Conservation (phyloP, 2,888 invertebrate genomes). For the Lasioglossum figueresi region DNA sequence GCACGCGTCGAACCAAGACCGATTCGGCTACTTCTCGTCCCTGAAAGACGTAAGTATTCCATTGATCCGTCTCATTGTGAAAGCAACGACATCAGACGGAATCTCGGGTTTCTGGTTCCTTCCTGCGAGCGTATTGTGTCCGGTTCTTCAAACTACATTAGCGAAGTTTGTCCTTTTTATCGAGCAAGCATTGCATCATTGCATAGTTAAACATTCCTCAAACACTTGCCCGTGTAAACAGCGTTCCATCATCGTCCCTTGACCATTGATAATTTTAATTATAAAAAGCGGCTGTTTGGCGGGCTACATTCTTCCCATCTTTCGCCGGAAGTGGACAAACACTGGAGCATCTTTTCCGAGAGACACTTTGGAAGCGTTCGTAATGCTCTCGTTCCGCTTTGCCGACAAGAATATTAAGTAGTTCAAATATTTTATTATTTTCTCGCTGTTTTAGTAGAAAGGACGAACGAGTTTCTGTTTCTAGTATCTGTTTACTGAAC, state of each 20-base stretch:
- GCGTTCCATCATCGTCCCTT: constrained; percentile 51
- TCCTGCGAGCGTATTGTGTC: constrained; percentile 48
- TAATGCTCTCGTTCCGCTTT: constrained; percentile 8
- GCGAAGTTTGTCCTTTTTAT: constrained; percentile 62
- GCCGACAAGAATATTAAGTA: neutral
- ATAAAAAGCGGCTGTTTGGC: constrained; percentile 68
- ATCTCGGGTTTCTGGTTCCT: constrained; percentile 54
- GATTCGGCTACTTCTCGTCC: constrained; percentile 83
- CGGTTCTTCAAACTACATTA: constrained; percentile 56
- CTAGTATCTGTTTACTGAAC: neutral
- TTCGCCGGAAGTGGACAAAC: constrained; percentile 37
- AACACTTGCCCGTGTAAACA: constrained; percentile 65
- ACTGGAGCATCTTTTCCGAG: constrained; percentile 27
- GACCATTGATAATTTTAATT: constrained; percentile 74
- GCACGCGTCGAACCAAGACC: constrained; percentile 81
- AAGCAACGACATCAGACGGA: neutral
- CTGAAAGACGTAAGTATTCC: constrained; percentile 80
- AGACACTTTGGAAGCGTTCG: constrained; percentile 22
- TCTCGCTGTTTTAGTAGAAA: neutral
- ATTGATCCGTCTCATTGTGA: constrained; percentile 35
- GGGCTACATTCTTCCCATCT: constrained; percentile 30
- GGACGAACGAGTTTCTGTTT: neutral
- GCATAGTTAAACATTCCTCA: constrained; percentile 57
- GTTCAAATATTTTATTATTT: constrained; percentile 16
- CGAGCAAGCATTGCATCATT: constrained; percentile 60